Evolutionary conservation across 2,888 invertebrate genomes (phyloP).

Genomic region (Allacma fusca): DNA sequence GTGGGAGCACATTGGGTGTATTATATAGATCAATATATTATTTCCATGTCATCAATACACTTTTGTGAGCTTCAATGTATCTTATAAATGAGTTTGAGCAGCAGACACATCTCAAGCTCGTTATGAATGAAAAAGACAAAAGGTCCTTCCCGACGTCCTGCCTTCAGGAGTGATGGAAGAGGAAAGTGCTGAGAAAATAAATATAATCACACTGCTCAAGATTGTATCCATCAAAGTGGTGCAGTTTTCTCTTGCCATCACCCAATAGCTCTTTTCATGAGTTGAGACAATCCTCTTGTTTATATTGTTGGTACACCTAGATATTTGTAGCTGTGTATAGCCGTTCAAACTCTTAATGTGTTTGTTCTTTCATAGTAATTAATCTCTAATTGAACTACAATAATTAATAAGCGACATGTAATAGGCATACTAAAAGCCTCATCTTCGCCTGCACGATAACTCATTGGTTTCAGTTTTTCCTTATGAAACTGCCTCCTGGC

Average conservation of each 20-base stretch:
- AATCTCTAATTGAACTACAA: conserved; percentile 41
- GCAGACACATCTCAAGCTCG: not conserved
- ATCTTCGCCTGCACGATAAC: not conserved
- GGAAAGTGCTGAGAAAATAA: conserved; percentile 32
- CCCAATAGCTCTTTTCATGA: conserved; percentile 8
- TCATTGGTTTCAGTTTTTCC: not conserved
- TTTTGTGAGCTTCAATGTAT: too few relatives aligned
- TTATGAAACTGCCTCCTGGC: conserved; percentile 7
- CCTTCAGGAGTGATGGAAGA: conserved; percentile 13
- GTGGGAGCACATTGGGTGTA: not conserved
- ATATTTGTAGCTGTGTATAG: not conserved
- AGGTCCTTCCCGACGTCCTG: not conserved
- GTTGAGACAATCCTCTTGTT: not conserved
- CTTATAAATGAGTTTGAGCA: not conserved
- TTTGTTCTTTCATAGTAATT: conserved; percentile 37
- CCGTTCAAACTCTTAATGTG: conserved; percentile 16
- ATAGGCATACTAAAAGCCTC: conserved; percentile 5
- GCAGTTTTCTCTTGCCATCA: conserved; percentile 32
- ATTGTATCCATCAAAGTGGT: conserved; percentile 18
- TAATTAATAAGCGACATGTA: conserved; percentile 28
- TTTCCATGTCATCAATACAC: not conserved
- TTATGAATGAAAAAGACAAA: conserved; percentile 14
- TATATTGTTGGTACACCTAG: not conserved
- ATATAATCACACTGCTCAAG: conserved; percentile 11
- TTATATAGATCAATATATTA: conserved; percentile 10